A percentile compares a stretch with the other conserved stretches of the same genome.
Conservation (phyloP, 2,888 invertebrate species). For the Cryptus viduatorius region DNA sequence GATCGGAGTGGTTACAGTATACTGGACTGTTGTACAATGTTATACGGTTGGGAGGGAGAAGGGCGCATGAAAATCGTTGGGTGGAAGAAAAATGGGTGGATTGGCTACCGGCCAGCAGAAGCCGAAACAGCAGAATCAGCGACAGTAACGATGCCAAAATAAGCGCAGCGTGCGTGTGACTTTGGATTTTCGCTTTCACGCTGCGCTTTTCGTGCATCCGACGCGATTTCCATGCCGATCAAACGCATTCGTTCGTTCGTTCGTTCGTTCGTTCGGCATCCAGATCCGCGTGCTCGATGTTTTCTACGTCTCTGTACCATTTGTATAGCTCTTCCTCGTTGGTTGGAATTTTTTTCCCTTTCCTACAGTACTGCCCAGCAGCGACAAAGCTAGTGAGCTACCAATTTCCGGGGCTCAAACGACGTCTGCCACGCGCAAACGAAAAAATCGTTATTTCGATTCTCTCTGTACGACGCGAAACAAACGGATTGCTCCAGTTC, state of each 20-base stretch:
- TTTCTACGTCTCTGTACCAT: slow-evolving; percentile 18
- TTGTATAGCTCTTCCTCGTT: slow-evolving; percentile 18
- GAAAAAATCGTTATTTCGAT: slow-evolving; percentile 51
- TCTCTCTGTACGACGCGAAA: slow-evolving; percentile 17
- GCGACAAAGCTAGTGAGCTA: slow-evolving; percentile 33
- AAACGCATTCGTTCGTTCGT: slow-evolving; percentile 59
- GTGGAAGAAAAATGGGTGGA: slow-evolving; percentile 55
- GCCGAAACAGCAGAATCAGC: slow-evolving; percentile 18
- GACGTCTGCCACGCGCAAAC: slow-evolving; percentile 18
- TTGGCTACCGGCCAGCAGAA: slow-evolving; percentile 52
- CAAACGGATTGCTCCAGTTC: slow-evolving; percentile 31
- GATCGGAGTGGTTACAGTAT: slow-evolving; percentile 5
- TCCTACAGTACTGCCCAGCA: slow-evolving; percentile 12
- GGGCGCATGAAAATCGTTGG: slow-evolving; percentile 49
- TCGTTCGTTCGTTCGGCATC: slow-evolving; percentile 46
- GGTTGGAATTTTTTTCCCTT: slow-evolving; percentile 10
- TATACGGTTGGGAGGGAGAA: not conserved
- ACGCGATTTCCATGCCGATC: slow-evolving; percentile 64
- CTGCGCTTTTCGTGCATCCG: slow-evolving; percentile 53
- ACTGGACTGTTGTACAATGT: slow-evolving; percentile 10
- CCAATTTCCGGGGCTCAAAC: slow-evolving; percentile 61
- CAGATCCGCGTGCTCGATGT: slow-evolving; percentile 48
- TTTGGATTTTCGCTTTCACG: slow-evolving; percentile 54
- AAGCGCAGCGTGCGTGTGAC: slow-evolving; percentile 50
- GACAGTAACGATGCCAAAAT: slow-evolving; percentile 51